A percentile compares a stretch with the other conserved stretches of the same genome.
These are phyloP conservation scores for Chrysolina oricalcia DNA, from an alignment of 2,888 invertebrate genomes.

Conservation along the genomic window DNA sequence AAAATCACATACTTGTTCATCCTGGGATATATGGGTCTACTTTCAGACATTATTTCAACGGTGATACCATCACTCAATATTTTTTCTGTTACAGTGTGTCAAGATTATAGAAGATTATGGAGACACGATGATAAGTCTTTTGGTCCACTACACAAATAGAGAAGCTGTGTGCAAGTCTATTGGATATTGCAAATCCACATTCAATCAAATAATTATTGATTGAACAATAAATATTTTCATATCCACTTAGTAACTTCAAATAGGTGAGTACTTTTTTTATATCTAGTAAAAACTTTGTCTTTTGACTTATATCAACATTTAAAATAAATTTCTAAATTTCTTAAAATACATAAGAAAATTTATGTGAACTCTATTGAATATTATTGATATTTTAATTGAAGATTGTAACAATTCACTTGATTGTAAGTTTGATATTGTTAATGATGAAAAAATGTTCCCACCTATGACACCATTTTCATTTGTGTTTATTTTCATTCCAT, in stretches of 20 bases:
- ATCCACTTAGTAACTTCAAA: constrained; percentile 26
- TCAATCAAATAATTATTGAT: constrained; percentile 48
- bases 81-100: constrained; percentile 75
- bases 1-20: too few species aligned
- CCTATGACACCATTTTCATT: background rate
- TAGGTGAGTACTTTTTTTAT: constrained; percentile 13
- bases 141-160: constrained; percentile 71
- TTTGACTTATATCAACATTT: too few species aligned
- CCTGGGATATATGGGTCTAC: too few species aligned
- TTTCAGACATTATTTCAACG: too few species aligned
- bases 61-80: background rate
- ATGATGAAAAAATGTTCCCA: background rate
- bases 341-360: too few species aligned
- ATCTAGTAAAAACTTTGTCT: too few species aligned
- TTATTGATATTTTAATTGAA: too few species aligned
- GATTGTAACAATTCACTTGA: too few species aligned
- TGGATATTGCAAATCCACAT: constrained; percentile 50
- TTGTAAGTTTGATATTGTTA: too few species aligned
- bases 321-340: too few species aligned
- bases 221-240: constrained; percentile 27
- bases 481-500: too few species aligned
- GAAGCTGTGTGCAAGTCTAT: constrained; percentile 51
- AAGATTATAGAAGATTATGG: constrained; percentile 83
- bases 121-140: constrained; percentile 80
- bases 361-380: too few species aligned